A percentile compares a stretch with the other conserved stretches of the same genome.
Evolutionary conservation across 2,888 invertebrate genomes (phyloP).

Genomic region (Tetheella fluctuosa): DNA sequence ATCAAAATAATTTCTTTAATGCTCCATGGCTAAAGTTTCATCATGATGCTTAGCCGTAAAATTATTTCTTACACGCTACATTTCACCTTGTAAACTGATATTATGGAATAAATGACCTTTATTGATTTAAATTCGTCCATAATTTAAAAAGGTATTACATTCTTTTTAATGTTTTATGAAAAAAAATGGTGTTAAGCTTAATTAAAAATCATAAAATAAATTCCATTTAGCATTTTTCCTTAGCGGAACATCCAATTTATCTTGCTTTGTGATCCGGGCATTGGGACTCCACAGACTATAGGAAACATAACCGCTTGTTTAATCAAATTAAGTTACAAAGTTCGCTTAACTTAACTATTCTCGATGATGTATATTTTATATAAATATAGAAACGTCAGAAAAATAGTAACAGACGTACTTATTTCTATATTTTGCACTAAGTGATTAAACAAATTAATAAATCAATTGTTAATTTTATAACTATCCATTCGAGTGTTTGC

Average conservation of each 20-base stretch:
- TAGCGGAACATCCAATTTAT: not conserved
- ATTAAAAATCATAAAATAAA: not conserved
- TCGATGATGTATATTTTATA: too few species aligned
- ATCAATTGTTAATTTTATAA: not conserved
- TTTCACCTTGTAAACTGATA: conserved; percentile 59
- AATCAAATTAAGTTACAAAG: conserved; percentile 23
- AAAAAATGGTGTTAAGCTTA: not conserved
- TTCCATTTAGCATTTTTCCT: not conserved
- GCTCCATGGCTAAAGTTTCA: conserved; percentile 42
- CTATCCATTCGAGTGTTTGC: not conserved
- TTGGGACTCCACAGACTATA: conserved; percentile 14
- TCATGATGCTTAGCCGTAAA: conserved; percentile 51
- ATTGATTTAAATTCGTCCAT: conserved; percentile 11
- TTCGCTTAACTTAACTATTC: conserved; percentile 12
- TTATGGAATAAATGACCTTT: conserved; percentile 32
- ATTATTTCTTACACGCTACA: conserved; percentile 61
- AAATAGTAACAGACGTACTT: too few species aligned
- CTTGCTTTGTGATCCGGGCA: not conserved
- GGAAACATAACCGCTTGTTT: conserved; percentile 23
- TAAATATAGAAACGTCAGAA: too few species aligned
- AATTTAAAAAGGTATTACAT: not conserved
- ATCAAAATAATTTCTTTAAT: conserved; percentile 42
- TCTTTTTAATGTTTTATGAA: too few species aligned
- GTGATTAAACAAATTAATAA: not conserved
- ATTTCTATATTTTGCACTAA: too few species aligned